These are phyloP conservation scores for Protosalanx chinensis DNA, from an alignment of 2,797 vertebrate genomes.

Conservation along the genomic window DNA sequence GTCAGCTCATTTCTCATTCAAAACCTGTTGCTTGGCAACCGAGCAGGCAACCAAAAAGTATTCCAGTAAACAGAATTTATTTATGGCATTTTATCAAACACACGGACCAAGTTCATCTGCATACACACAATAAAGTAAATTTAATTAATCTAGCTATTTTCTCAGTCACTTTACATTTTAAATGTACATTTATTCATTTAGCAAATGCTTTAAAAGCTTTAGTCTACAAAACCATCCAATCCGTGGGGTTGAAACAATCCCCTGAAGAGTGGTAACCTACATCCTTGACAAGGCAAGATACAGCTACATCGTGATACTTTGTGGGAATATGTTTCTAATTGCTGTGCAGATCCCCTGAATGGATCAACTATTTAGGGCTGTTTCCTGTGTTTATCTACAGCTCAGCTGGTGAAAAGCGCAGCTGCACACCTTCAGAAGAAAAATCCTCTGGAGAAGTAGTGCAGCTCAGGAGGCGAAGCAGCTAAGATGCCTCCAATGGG, in stretches of 20 bases:
- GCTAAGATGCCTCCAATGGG: conserved; percentile 9
- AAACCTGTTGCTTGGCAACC: conserved; percentile 63
- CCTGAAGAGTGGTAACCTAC: conserved; percentile 46
- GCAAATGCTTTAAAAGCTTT: too few relatives aligned
- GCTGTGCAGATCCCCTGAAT: conserved; percentile 22
- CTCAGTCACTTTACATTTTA: too few relatives aligned
- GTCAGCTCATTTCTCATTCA: conserved; percentile 50
- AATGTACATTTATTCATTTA: too few relatives aligned
- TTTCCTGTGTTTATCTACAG: conserved; percentile 31
- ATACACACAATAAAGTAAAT: neutral
- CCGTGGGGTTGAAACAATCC: conserved; percentile 11
- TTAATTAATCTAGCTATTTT: too few relatives aligned
- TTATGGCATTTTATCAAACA: conserved; percentile 28
- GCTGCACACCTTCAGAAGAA: conserved; percentile 23
- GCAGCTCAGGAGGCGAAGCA: conserved; percentile 5
- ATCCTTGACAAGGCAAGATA: conserved; percentile 1
- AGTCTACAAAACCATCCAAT: neutral
- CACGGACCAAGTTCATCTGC: neutral
- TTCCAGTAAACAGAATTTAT: conserved; percentile 51
- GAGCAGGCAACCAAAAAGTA: conserved; percentile 36
- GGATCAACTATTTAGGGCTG: conserved; percentile 7
- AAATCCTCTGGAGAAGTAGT: conserved; percentile 5
- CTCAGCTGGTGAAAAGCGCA: conserved; percentile 17
- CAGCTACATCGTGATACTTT: conserved; percentile 11
- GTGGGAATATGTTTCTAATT: conserved; percentile 31